phyloP scores from a whole-genome alignment of 1,140 invertebrate genomes.

The Phymorhynchus buccinoides region DNA sequence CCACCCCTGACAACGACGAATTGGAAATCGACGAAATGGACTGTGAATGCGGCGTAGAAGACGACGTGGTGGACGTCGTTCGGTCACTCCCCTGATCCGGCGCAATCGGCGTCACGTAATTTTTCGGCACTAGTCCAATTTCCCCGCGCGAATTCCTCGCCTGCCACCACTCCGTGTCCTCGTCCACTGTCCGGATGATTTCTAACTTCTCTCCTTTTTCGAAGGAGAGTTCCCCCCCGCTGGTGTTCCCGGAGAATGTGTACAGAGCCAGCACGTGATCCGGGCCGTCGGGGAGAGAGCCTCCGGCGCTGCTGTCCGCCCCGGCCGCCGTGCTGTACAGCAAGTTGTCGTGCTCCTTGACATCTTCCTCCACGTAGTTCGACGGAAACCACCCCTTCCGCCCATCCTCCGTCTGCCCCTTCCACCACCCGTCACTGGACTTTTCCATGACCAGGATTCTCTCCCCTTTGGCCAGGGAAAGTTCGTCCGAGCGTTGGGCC shows the following conservation, averaged over 20 bases:
- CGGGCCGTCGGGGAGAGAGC: conserved; percentile 42
- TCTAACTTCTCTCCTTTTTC: conserved; percentile 91
- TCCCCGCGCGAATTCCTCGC: conserved; percentile 91
- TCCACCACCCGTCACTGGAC: conserved; percentile 99
- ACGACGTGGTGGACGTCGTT: conserved; percentile 56
- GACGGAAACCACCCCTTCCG: conserved; percentile 96
- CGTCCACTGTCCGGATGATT: conserved; percentile 93
- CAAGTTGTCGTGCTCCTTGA: conserved; percentile 75
- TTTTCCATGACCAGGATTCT: conserved; percentile 96
- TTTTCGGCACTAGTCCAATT: conserved; percentile 94
- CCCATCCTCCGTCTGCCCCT: conserved; percentile 78
- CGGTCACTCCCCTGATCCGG: conserved; percentile 60
- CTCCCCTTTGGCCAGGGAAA: conserved; percentile 88
- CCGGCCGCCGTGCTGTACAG: conserved; percentile 84
- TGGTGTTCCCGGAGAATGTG: conserved; percentile 76
- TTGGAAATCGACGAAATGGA: conserved; percentile 71
- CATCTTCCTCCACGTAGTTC: conserved; percentile 96
- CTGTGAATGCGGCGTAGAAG: conserved; percentile 70
- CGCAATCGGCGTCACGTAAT: conserved; percentile 85
- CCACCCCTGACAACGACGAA: conserved; percentile 58
- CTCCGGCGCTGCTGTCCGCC: conserved; percentile 79
- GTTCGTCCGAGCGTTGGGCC: conserved; percentile 96
- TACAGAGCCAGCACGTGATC: conserved; percentile 86
- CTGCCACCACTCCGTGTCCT: conserved; percentile 96
- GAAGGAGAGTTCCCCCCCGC: conserved; percentile 95